Conservation (phyloP, 2,888 invertebrate genomes). For the Apamea anceps region DNA sequence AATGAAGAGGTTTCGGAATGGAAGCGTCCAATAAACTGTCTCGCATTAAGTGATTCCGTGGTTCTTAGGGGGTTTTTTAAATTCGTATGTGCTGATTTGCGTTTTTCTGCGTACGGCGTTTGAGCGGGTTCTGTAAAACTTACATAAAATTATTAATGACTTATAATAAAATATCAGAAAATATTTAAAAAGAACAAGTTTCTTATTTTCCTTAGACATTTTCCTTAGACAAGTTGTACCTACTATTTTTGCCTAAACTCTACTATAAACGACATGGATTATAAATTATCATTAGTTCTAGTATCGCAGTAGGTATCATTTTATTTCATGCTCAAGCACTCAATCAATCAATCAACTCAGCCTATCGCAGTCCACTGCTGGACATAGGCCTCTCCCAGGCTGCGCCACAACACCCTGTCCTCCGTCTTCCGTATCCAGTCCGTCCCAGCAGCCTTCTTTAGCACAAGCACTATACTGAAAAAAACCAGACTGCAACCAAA, state of each 20-base stretch:
- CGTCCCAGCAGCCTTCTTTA: too few species aligned
- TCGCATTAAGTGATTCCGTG: constrained; percentile 12
- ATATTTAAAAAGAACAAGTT: background rate
- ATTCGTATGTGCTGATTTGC: background rate
- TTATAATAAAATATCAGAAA: background rate
- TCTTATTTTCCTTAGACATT: background rate
- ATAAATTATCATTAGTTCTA: background rate
- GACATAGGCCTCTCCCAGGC: too few species aligned
- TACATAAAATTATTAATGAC: background rate
- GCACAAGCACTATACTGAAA: too few species aligned
- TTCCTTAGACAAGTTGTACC: too few species aligned
- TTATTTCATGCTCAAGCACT: too few species aligned
- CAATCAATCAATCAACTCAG: too few species aligned
- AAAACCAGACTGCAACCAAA: too few species aligned
- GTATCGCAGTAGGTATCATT: background rate
- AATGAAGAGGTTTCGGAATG: constrained; percentile 32
- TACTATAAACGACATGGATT: too few species aligned
- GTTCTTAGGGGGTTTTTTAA: constrained; percentile 38
- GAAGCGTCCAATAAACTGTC: constrained; percentile 33
- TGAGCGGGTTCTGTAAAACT: background rate
- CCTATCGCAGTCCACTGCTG: too few species aligned
- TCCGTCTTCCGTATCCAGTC: too few species aligned
- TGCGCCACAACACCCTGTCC: too few species aligned
- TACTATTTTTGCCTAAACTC: too few species aligned
- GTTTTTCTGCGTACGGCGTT: background rate